Conservation (phyloP, 2,113 vertebrate species). For the Microcebus jonahi region DNA sequence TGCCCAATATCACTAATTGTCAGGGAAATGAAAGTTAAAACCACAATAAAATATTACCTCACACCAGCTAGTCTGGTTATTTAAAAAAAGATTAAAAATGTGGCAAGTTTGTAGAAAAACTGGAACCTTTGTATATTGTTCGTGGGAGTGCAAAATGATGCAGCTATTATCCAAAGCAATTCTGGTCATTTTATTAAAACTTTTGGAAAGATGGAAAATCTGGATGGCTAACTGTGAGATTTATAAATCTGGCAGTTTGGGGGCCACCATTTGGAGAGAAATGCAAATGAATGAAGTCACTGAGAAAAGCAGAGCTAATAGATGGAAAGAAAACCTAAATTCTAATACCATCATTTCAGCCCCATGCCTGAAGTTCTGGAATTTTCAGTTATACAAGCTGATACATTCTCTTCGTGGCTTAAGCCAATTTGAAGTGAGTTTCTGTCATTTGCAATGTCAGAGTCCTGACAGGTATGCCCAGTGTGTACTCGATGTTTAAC, state of each 20-base stretch:
- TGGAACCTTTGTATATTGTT: neutral
- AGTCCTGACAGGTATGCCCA: neutral
- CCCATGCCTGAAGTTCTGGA: neutral
- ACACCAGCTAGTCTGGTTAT: neutral
- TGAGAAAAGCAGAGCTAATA: neutral
- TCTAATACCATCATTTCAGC: neutral
- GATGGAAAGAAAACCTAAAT: slow-evolving; percentile 6
- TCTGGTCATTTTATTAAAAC: neutral
- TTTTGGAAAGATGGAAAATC: slow-evolving; percentile 24
- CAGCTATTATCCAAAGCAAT: neutral
- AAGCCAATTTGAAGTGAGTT: slow-evolving; percentile 17
- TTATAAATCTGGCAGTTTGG: neutral
- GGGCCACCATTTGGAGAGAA: neutral
- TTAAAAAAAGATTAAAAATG: neutral
- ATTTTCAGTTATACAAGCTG: slow-evolving; percentile 7
- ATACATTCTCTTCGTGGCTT: slow-evolving; percentile 40
- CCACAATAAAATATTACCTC: neutral
- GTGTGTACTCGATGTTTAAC: neutral
- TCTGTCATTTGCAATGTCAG: neutral
- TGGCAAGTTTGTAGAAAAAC: neutral
- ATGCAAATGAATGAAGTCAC: neutral
- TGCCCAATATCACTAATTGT: neutral
- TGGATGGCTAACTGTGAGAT: neutral
- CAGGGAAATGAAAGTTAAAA: slow-evolving; percentile 6
- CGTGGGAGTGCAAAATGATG: neutral